These are phyloP conservation scores for Antitype chi DNA, from an alignment of 2,888 invertebrate species.

Conservation along the genomic window DNA sequence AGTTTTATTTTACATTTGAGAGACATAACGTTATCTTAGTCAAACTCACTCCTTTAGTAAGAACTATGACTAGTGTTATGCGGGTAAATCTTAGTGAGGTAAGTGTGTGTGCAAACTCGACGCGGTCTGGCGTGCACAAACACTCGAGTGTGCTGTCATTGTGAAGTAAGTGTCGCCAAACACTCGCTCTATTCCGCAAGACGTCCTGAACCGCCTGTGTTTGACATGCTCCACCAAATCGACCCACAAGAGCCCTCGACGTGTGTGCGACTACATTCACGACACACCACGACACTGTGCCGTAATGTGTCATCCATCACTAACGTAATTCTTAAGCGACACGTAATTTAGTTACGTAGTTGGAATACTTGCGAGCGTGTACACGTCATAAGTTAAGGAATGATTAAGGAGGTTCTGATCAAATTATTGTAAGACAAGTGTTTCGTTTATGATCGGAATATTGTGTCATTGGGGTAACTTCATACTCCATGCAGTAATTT, in stretches of 20 bases:
- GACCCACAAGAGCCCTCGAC: conserved; percentile 77
- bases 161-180: conserved; percentile 81
- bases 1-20: conserved; percentile 6
- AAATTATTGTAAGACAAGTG: conserved; percentile 74
- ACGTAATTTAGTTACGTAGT: conserved; percentile 66
- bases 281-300: conserved; percentile 64
- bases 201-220: conserved; percentile 78
- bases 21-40: conserved; percentile 28
- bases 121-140: conserved; percentile 74
- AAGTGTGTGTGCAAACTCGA: conserved; percentile 75
- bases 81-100: conserved; percentile 76
- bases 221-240: conserved; percentile 80
- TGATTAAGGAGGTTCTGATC: conserved; percentile 76
- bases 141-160: conserved; percentile 75
- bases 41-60: conserved; percentile 38
- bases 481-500: conserved; percentile 22
- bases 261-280: conserved; percentile 61
- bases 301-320: conserved; percentile 63
- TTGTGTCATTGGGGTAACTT: conserved; percentile 37
- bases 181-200: conserved; percentile 74
- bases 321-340: conserved; percentile 62
- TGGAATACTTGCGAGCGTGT: conserved; percentile 65
- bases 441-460: conserved; percentile 65
- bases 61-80: conserved; percentile 67
- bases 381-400: conserved; percentile 66